Evolutionary conservation across 2,797 vertebrate genomes (phyloP).

Genomic region (Acanthurus tractus): DNA sequence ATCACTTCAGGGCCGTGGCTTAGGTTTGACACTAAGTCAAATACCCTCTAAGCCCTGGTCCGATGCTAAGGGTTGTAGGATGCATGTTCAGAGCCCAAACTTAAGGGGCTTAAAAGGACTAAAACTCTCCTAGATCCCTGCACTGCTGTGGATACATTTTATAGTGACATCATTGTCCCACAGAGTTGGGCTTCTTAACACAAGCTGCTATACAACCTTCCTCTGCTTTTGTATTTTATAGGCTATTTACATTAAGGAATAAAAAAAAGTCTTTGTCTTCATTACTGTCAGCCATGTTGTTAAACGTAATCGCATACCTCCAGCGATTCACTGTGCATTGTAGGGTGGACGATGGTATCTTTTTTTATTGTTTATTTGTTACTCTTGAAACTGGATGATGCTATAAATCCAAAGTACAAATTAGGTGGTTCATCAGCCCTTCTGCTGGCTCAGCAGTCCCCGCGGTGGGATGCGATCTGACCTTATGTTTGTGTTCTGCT

Average conservation of each 20-base stretch:
- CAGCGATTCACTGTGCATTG: conserved; percentile 52
- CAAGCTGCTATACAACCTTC: conserved; percentile 78
- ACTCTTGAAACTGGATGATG: conserved; percentile 55
- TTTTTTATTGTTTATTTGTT: conserved; percentile 48
- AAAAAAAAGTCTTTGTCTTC: conserved; percentile 74
- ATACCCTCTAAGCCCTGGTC: conserved; percentile 67
- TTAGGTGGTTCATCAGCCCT: conserved; percentile 65
- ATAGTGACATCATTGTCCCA: conserved; percentile 87
- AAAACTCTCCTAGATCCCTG: conserved; percentile 76
- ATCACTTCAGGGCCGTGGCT: conserved; percentile 69
- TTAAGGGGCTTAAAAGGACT: conserved; percentile 76
- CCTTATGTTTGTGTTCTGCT: conserved; percentile 46
- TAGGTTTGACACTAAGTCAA: conserved; percentile 71
- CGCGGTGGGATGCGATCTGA: conserved; percentile 33
- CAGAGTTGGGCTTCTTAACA: conserved; percentile 77
- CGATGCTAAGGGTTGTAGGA: conserved; percentile 68
- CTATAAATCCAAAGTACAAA: conserved; percentile 64
- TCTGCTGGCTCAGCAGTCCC: conserved; percentile 55
- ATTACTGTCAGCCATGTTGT: conserved; percentile 65
- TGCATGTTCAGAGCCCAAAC: conserved; percentile 75
- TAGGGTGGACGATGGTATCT: conserved; percentile 57
- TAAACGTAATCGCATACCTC: conserved; percentile 54
- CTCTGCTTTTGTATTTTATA: conserved; percentile 74
- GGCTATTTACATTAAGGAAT: conserved; percentile 82
- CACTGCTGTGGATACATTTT: conserved; percentile 85